Conservation (phyloP, 2,797 vertebrate species). For the Phalloptychus januarius region DNA sequence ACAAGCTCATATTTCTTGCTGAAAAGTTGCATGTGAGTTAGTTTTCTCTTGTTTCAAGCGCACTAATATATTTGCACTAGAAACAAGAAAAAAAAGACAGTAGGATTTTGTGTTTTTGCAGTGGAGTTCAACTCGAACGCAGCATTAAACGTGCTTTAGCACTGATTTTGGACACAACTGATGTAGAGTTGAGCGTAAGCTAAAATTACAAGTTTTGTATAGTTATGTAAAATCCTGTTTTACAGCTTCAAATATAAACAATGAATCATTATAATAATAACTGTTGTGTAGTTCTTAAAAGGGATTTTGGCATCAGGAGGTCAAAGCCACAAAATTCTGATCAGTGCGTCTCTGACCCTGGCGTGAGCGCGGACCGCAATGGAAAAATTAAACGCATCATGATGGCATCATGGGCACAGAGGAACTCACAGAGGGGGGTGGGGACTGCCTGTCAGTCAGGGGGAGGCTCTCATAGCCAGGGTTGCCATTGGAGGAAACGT, state of each 20-base stretch:
- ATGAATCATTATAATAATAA: not conserved
- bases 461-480: conserved; percentile 94
- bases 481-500: conserved; percentile 97
- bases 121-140: too few relatives aligned
- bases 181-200: not conserved
- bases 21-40: too few relatives aligned
- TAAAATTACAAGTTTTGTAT: not conserved
- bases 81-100: not conserved
- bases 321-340: not conserved
- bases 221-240: not conserved
- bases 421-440: conserved; percentile 89
- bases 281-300: not conserved
- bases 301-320: not conserved
- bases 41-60: too few relatives aligned
- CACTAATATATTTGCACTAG: not conserved
- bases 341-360: not conserved
- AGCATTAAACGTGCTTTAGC: not conserved
- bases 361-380: conserved; percentile 37
- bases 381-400: conserved; percentile 71
- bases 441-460: conserved; percentile 87
- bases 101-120: too few relatives aligned
- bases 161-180: not conserved
- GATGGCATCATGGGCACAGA: conserved; percentile 81
- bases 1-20: too few relatives aligned
- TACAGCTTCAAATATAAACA: not conserved